Conservation (phyloP, 2,888 invertebrate species). For the Theodoxus fluviatilis region DNA sequence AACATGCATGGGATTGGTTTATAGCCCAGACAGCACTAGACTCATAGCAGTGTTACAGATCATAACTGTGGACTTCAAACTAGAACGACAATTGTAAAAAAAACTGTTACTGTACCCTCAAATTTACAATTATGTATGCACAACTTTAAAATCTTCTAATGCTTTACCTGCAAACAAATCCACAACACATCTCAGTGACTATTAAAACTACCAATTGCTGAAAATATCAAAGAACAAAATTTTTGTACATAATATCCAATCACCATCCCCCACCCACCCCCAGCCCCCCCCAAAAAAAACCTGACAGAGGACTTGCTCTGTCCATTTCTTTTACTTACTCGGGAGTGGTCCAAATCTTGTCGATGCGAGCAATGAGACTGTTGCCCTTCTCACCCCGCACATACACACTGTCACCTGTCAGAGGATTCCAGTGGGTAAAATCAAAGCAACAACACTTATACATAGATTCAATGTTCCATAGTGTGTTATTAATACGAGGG, state of each 20-base stretch:
- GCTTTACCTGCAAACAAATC: too few species aligned
- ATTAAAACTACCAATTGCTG: neutral
- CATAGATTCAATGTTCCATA: too few species aligned
- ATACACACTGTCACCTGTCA: conserved; percentile 85
- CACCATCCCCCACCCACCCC: too few species aligned
- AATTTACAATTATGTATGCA: too few species aligned
- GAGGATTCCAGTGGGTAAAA: neutral
- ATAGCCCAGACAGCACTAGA: too few species aligned
- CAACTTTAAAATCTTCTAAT: too few species aligned
- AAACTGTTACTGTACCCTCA: too few species aligned
- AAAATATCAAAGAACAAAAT: neutral
- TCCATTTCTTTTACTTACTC: conserved; percentile 78
- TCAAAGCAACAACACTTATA: neutral
- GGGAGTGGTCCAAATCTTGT: conserved; percentile 91
- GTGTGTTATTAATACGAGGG: too few species aligned
- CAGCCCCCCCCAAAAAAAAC: too few species aligned
- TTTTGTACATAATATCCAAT: neutral
- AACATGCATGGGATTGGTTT: too few species aligned
- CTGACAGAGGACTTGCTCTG: neutral
- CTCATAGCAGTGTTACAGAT: too few species aligned
- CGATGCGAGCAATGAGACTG: conserved; percentile 91
- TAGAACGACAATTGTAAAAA: neutral
- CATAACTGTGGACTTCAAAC: neutral
- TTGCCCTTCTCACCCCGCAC: conserved; percentile 83
- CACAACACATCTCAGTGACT: too few species aligned